Conservation (phyloP, 2,888 invertebrate species). For the Stegophylla sp. region DNA sequence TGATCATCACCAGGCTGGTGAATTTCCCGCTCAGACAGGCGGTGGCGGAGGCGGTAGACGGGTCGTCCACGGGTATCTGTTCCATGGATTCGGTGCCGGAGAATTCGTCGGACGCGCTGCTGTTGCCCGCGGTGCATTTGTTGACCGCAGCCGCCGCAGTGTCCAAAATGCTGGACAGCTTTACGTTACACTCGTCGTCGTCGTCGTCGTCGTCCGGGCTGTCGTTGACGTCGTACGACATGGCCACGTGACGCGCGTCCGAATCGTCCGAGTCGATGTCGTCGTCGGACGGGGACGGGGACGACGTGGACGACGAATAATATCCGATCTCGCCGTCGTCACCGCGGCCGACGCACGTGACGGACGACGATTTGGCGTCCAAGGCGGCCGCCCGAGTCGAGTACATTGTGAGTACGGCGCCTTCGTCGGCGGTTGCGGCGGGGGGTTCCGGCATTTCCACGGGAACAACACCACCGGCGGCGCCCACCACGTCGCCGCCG, state of each 20-base stretch:
- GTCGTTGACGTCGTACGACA: slow-evolving; percentile 64
- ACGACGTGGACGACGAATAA: slow-evolving; percentile 28
- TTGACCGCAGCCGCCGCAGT: slow-evolving; percentile 63
- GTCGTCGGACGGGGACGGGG: slow-evolving; percentile 54
- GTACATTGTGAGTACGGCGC: slow-evolving; percentile 40
- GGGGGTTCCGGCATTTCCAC: slow-evolving; percentile 43
- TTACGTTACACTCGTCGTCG: slow-evolving; percentile 60
- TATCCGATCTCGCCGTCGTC: slow-evolving; percentile 34
- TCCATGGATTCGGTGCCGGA: slow-evolving; percentile 64
- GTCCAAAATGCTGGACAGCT: slow-evolving; percentile 65
- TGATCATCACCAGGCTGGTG: slow-evolving; percentile 89
- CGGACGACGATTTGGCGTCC: slow-evolving; percentile 24
- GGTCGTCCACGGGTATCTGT: slow-evolving; percentile 61
- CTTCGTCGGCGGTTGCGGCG: slow-evolving; percentile 21
- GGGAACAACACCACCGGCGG: slow-evolving; percentile 1
- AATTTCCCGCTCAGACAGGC: slow-evolving; percentile 67
- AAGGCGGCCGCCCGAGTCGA: slow-evolving; percentile 16
- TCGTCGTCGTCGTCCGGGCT: slow-evolving; percentile 64
- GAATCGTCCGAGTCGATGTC: slow-evolving; percentile 62
- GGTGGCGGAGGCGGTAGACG: slow-evolving; percentile 52
- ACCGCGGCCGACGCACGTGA: neutral
- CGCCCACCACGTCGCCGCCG: neutral
- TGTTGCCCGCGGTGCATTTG: slow-evolving; percentile 61
- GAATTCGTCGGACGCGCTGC: slow-evolving; percentile 63
- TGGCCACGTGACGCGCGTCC: slow-evolving; percentile 61